Base-by-base conservation (phyloP, 1,140 invertebrate species). In the Drosophila baimaii region DNA sequence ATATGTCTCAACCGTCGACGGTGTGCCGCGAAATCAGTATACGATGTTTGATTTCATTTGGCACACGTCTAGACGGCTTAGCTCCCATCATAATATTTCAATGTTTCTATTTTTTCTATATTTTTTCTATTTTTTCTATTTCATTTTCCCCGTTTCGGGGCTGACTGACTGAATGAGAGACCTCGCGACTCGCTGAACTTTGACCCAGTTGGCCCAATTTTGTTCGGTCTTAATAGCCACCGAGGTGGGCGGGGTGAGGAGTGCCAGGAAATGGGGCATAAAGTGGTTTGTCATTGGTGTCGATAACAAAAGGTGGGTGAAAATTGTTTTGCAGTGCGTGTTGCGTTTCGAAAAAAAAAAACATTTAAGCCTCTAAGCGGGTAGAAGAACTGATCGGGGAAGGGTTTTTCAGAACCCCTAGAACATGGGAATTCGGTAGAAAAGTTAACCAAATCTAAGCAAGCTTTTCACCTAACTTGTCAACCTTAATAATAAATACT, bases 201-300 rank as follows among this genome's bases (percentile, higher is more conserved):
- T 86, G 82, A 88, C 82, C 83, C 65, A 86, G 65, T 86, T 86
- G 33, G 21, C 49, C 39, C 44, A 58, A 56, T 70, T 75, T 52
- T 33, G 57, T 63, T 52, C 17, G 37, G 27, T 58, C 76, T 49
- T 78, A 66, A 70, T 78, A 65, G 70, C 75, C 80, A 43, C 43
- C 4, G 15, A 15, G 17, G n/a, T n/a, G n/a, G n/a, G n/a, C n/a
- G n/a, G 29, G 19, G 31, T 5, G 13, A 21, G 29, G 8, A 3
- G 17, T 19, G n/a, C n/a, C n/a, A n/a, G 39, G 27, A 76, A 62
- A 57, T 47, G 62, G 46, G 47, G 62, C 69, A 56, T 19, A 63
- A 43, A 70, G 55, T 77, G 72, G 47, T 56, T 77, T 77, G 63
- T 61, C 54, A 69, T 70, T 62, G 73, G 51, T 61, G 65, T 29